These are phyloP conservation scores for Epistrophe eligans DNA, from an alignment of 2,888 invertebrate genomes.

Conservation along the genomic window DNA sequence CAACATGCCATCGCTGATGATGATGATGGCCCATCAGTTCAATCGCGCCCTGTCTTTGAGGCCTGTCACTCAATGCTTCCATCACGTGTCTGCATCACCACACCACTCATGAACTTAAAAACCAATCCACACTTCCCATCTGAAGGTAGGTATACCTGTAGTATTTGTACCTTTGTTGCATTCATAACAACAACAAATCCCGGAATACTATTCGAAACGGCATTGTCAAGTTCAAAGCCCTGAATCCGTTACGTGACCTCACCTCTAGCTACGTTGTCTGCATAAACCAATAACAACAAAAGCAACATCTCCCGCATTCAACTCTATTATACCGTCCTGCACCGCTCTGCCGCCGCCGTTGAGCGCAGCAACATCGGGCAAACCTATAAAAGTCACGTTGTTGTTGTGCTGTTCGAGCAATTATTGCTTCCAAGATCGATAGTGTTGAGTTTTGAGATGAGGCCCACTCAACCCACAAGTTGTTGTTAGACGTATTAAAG, in stretches of 20 bases:
- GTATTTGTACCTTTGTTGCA: conserved; percentile 47
- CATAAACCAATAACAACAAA: conserved; percentile 59
- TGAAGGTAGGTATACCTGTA: background rate
- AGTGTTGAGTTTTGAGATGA: conserved; percentile 66
- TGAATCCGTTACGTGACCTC: conserved; percentile 76
- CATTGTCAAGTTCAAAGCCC: conserved; percentile 76
- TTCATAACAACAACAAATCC: conserved; percentile 54
- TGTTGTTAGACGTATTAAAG: conserved; percentile 36
- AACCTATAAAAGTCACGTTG: conserved; percentile 44
- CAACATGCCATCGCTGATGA: background rate
- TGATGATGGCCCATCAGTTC: background rate
- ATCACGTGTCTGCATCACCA: conserved; percentile 3
- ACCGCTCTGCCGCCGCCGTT: background rate
- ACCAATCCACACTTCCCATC: conserved; percentile 47
- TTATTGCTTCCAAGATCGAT: conserved; percentile 68
- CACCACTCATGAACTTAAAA: conserved; percentile 35
- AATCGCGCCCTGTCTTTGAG: conserved; percentile 28
- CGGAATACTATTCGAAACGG: conserved; percentile 65
- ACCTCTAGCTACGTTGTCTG: conserved; percentile 61
- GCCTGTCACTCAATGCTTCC: conserved; percentile 16
- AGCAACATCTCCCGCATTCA: conserved; percentile 67
- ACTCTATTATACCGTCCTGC: background rate
- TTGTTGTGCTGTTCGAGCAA: conserved; percentile 51
- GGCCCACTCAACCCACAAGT: conserved; percentile 60
- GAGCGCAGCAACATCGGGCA: background rate